These are phyloP conservation scores for Andricus curvator DNA, from an alignment of 2,888 invertebrate genomes.

Conservation along the genomic window DNA sequence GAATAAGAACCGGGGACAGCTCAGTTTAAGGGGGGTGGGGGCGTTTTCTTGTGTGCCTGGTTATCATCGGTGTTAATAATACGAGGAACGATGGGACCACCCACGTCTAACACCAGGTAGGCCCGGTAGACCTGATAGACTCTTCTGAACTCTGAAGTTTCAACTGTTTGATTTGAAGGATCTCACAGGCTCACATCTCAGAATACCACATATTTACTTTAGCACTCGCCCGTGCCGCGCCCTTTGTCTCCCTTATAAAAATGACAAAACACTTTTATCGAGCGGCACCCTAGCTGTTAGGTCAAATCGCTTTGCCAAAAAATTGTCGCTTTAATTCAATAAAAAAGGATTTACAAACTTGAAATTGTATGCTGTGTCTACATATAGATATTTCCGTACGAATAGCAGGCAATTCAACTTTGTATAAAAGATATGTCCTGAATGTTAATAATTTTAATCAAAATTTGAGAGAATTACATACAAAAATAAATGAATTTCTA, in stretches of 20 bases:
- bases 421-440: no score
- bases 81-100: slow-evolving; percentile 67
- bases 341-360: no score
- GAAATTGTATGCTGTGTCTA: no score
- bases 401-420: no score
- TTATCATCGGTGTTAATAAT: slow-evolving; percentile 67
- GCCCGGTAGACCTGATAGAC: not conserved
- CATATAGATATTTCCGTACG: no score
- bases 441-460: no score
- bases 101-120: slow-evolving; percentile 69
- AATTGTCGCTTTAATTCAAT: no score
- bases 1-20: not conserved
- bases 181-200: slow-evolving; percentile 34
- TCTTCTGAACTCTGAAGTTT: no score
- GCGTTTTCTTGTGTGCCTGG: slow-evolving; percentile 53
- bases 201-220: slow-evolving; percentile 44
- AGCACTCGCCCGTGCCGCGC: slow-evolving; percentile 38
- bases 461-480: no score
- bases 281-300: slow-evolving; percentile 33
- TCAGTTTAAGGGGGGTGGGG: slow-evolving; percentile 28
- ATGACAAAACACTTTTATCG: slow-evolving; percentile 69
- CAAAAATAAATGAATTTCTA: no score
- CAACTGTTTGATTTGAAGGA: slow-evolving; percentile 9
- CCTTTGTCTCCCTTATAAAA: slow-evolving; percentile 62
- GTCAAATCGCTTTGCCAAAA: no score